phyloP scores from a whole-genome alignment of 2,113 vertebrate species.

The Zosterops lateralis region DNA sequence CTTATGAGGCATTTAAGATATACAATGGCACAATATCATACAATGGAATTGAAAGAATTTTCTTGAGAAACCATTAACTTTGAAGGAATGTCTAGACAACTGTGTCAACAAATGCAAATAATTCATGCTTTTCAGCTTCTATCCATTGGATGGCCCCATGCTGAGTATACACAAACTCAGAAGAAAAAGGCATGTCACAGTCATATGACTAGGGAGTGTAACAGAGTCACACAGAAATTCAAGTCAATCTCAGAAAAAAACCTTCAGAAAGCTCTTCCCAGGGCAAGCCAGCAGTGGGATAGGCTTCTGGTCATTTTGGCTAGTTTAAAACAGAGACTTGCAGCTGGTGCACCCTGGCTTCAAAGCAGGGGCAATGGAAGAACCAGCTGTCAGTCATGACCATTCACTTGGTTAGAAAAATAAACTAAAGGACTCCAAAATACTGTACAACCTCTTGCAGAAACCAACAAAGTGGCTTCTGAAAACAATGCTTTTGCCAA shows the following conservation, averaged over 20 bases:
- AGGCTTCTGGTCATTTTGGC: constrained; percentile 45
- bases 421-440: constrained; percentile 61
- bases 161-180: constrained; percentile 72
- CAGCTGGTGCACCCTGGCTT: background rate
- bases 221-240: constrained; percentile 65
- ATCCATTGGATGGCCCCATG: constrained; percentile 69
- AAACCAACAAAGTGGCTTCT: constrained; percentile 61
- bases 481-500: constrained; percentile 67
- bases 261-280: constrained; percentile 56
- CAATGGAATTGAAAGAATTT: constrained; percentile 68
- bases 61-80: constrained; percentile 67
- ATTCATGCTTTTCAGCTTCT: constrained; percentile 69
- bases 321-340: constrained; percentile 46
- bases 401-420: constrained; percentile 27
- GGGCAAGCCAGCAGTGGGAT: constrained; percentile 18
- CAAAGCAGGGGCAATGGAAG: background rate
- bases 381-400: background rate
- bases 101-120: constrained; percentile 73
- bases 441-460: constrained; percentile 62
- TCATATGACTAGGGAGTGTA: constrained; percentile 56
- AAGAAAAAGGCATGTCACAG: constrained; percentile 74
- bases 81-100: constrained; percentile 77
- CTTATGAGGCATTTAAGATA: constrained; percentile 69
- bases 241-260: constrained; percentile 49
- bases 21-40: constrained; percentile 63